Conservation (phyloP, 2,888 invertebrate genomes). For the Stenoptilia bipunctidactyla region DNA sequence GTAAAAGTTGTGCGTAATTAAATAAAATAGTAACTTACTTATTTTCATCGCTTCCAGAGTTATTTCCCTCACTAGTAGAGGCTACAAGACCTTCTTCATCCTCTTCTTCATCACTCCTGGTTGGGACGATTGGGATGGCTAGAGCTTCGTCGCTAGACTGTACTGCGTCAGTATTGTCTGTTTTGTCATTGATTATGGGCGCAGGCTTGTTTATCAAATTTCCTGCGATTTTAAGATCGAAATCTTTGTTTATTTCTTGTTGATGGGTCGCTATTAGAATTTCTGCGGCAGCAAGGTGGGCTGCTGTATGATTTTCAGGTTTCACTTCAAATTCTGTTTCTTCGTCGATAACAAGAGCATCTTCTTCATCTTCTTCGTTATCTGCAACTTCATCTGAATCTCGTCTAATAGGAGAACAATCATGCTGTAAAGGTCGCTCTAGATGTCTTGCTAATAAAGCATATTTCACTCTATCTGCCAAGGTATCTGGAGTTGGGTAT, state of each 20-base stretch:
- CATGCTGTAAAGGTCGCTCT: constrained; percentile 67
- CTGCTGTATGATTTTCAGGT: constrained; percentile 47
- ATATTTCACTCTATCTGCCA: constrained; percentile 73
- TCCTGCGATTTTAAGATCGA: constrained; percentile 67
- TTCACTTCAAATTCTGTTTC: constrained; percentile 49
- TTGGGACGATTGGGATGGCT: constrained; percentile 43
- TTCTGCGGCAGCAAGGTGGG: constrained; percentile 71
- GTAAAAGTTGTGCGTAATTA: too few relatives aligned
- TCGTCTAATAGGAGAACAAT: constrained; percentile 47
- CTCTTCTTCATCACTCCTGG: constrained; percentile 73
- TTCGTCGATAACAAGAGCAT: constrained; percentile 78
- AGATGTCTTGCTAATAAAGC: constrained; percentile 85
- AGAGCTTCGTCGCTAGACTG: constrained; percentile 23
- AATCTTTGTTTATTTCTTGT: constrained; percentile 59
- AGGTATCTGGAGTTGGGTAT: constrained; percentile 38
- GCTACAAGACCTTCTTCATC: constrained; percentile 86
- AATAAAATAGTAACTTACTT: constrained; percentile 54
- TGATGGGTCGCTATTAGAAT: constrained; percentile 66
- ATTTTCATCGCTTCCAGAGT: constrained; percentile 87
- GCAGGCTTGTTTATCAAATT: constrained; percentile 68
- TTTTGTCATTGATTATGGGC: constrained; percentile 26
- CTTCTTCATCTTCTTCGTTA: constrained; percentile 77
- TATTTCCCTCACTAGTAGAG: constrained; percentile 86
- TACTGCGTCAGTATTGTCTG: constrained; percentile 53
- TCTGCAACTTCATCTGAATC: constrained; percentile 72